Percentiles rank a stretch among this genome's conserved stretches.
These are phyloP conservation scores for Picus viridis DNA, from an alignment of 2,797 vertebrate species.

Conservation along the genomic window DNA sequence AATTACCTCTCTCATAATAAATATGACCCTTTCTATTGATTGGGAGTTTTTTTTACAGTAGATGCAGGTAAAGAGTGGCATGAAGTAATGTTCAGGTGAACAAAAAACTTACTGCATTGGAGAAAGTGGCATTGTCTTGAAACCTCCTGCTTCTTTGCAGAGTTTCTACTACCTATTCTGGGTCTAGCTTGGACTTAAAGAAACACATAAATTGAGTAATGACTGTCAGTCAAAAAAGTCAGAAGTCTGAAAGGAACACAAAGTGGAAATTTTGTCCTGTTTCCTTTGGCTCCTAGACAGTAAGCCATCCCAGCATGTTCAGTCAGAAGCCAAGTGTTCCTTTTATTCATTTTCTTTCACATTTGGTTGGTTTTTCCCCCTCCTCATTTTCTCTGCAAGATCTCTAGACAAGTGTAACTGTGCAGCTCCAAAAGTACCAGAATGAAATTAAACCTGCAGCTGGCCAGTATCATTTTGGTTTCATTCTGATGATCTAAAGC, in stretches of 20 bases:
- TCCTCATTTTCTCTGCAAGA: background rate
- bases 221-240: background rate
- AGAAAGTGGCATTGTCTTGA: background rate
- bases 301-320: background rate
- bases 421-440: background rate
- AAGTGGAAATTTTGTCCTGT: background rate
- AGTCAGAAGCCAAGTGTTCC: background rate
- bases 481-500: background rate
- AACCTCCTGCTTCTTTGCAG: background rate
- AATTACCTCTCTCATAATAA: background rate
- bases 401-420: background rate
- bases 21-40: background rate
- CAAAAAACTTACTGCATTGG: rapidly evolving
- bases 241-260: background rate
- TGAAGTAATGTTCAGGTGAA: background rate
- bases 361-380: background rate
- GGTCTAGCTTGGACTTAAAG: background rate
- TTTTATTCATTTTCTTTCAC: background rate
- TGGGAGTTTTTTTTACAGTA: background rate
- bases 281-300: background rate
- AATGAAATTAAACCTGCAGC: constrained; percentile 6
- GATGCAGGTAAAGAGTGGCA: background rate
- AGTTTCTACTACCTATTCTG: background rate
- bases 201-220: background rate
- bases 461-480: background rate